These are phyloP conservation scores for Oikopleura dioica DNA, from an alignment of 23 tunicate species.

Conservation along the genomic window DNA sequence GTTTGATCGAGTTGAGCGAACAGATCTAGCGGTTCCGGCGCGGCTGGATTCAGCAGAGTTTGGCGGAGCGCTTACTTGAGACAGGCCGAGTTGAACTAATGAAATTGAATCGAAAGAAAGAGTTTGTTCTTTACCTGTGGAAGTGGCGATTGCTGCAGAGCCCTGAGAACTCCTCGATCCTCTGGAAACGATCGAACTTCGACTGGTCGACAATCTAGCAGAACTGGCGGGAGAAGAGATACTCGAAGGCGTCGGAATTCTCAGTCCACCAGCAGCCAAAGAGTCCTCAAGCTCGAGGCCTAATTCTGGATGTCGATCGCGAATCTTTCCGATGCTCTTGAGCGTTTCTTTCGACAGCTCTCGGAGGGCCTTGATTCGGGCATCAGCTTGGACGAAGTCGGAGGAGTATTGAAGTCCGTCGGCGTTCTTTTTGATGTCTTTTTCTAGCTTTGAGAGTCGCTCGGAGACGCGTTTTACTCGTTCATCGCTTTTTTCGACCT, in stretches of 20 bases:
- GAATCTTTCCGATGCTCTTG: background rate
- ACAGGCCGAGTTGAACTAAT: slow-evolving; percentile 1
- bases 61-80: too few species aligned
- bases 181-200: too few species aligned
- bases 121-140: too few species aligned
- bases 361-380: background rate
- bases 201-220: slow-evolving; percentile 4
- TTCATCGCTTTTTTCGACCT: background rate
- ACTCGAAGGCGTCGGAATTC: background rate
- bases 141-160: too few species aligned
- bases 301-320: background rate
- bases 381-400: background rate
- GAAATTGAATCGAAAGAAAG: too few species aligned
- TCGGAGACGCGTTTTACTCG: too few species aligned
- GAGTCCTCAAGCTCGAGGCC: background rate
- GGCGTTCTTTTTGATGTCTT: too few species aligned
- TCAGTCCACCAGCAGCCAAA: background rate
- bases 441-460: too few species aligned
- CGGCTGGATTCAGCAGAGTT: background rate
- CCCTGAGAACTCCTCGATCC: too few species aligned
- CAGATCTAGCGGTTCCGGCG: background rate
- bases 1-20: slow-evolving; percentile 1
- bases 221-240: background rate
- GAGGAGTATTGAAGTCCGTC: too few species aligned
- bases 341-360: background rate